Evolutionary conservation across 2,888 invertebrate genomes (phyloP).

Genomic region (Eudemis profundana): DNA sequence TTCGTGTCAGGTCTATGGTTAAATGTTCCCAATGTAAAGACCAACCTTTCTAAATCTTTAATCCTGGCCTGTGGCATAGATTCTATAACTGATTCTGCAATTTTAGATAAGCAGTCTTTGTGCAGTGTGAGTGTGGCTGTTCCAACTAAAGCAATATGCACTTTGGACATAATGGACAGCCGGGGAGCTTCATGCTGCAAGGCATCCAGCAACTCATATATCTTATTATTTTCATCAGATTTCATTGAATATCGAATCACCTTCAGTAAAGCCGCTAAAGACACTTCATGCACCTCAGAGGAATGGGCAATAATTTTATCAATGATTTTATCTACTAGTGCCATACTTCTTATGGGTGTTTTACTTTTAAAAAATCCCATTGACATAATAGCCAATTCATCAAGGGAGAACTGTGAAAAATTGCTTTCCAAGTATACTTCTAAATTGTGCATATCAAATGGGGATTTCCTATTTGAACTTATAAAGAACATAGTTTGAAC

Average conservation of each 20-base stretch:
- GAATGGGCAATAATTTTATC: constrained; percentile 79
- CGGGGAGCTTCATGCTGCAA: constrained; percentile 84
- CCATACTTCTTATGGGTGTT: constrained; percentile 84
- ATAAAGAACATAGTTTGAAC: constrained; percentile 89
- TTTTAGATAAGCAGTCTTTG: constrained; percentile 65
- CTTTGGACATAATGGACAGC: constrained; percentile 86
- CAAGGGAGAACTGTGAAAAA: constrained; percentile 84
- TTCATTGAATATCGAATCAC: constrained; percentile 85
- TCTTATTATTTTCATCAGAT: constrained; percentile 70
- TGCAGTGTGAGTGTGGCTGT: constrained; percentile 77
- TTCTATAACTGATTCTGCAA: constrained; percentile 81
- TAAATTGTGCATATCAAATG: constrained; percentile 87
- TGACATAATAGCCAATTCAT: constrained; percentile 89
- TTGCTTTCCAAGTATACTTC: constrained; percentile 84
- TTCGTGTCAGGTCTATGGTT: constrained; percentile 82
- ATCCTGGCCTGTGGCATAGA: constrained; percentile 82
- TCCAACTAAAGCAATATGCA: constrained; percentile 88
- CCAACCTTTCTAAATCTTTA: constrained; percentile 91
- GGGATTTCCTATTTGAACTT: constrained; percentile 84
- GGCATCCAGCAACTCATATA: constrained; percentile 81
- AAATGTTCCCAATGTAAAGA: constrained; percentile 86
- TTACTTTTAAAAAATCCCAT: constrained; percentile 92
- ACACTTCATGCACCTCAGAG: constrained; percentile 86
- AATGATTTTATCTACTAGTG: constrained; percentile 81
- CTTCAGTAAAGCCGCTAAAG: constrained; percentile 88